Conservation (phyloP, 2,113 vertebrate genomes). For the Delphinus delphis region DNA sequence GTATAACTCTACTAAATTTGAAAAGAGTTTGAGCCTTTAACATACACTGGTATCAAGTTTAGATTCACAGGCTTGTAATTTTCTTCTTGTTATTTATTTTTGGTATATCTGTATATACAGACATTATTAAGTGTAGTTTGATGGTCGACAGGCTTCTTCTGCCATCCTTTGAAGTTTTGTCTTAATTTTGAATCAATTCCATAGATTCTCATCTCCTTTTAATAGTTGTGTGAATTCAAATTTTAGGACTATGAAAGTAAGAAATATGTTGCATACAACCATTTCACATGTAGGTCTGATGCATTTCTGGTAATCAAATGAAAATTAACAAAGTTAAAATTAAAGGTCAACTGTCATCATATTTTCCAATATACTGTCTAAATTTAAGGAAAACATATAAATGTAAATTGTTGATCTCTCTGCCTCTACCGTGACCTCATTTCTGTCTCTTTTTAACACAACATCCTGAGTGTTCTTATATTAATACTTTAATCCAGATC, state of each 20-base stretch:
- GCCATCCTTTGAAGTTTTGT: background rate
- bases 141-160: background rate
- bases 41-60: background rate
- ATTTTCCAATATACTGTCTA: background rate
- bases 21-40: background rate
- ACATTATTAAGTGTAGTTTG: background rate
- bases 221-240: background rate
- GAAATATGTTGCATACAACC: background rate
- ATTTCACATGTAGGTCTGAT: background rate
- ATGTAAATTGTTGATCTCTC: background rate
- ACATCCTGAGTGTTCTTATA: background rate
- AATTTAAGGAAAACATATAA: background rate
- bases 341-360: background rate
- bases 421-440: background rate
- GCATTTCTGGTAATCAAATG: background rate
- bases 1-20: background rate
- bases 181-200: background rate
- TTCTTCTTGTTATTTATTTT: background rate
- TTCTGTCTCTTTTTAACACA: background rate
- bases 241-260: background rate
- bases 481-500: background rate
- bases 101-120: background rate
- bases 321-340: background rate
- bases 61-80: background rate
- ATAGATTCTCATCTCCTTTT: background rate